Evolutionary conservation across 2,797 vertebrate genomes (phyloP).

Genomic region (Pachyuromys duprasi): DNA sequence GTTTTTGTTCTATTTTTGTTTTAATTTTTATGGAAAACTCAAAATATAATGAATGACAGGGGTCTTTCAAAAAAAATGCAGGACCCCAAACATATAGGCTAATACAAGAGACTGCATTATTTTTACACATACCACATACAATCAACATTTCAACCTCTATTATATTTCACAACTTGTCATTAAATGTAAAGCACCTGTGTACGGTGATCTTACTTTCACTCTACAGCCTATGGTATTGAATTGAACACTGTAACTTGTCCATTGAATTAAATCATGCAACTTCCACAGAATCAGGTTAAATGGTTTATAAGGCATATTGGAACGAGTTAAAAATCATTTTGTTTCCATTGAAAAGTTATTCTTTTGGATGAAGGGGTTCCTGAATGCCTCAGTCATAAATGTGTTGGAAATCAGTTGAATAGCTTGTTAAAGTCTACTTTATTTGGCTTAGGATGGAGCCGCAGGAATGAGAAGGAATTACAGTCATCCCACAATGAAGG

Average conservation of each 20-base stretch:
- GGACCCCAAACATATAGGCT: constrained; percentile 90
- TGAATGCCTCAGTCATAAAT: constrained; percentile 91
- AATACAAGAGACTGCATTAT: constrained; percentile 92
- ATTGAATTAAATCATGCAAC: constrained; percentile 92
- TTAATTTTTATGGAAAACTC: constrained; percentile 85
- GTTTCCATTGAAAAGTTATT: constrained; percentile 91
- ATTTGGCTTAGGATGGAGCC: constrained; percentile 89
- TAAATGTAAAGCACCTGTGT: constrained; percentile 90
- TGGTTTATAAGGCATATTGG: constrained; percentile 99
- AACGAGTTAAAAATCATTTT: constrained; percentile 96
- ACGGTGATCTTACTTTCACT: constrained; percentile 90
- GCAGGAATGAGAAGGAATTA: constrained; percentile 88
- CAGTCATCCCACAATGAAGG: constrained; percentile 89
- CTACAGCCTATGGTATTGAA: constrained; percentile 90
- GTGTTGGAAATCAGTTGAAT: constrained; percentile 85
- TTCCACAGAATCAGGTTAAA: constrained; percentile 94
- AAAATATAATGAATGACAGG: constrained; percentile 86
- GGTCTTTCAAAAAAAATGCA: constrained; percentile 89
- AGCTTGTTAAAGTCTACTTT: constrained; percentile 86
- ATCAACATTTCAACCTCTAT: constrained; percentile 90
- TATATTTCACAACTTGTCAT: constrained; percentile 90
- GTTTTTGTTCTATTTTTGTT: constrained; percentile 78
- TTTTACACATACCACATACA: constrained; percentile 93
- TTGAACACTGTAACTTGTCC: constrained; percentile 89
- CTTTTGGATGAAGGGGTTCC: constrained; percentile 92